Evolutionary conservation across 1,140 invertebrate genomes (phyloP), one percentile per base, ranked within the genome.

Genomic region (Bombus sibiricus): DNA sequence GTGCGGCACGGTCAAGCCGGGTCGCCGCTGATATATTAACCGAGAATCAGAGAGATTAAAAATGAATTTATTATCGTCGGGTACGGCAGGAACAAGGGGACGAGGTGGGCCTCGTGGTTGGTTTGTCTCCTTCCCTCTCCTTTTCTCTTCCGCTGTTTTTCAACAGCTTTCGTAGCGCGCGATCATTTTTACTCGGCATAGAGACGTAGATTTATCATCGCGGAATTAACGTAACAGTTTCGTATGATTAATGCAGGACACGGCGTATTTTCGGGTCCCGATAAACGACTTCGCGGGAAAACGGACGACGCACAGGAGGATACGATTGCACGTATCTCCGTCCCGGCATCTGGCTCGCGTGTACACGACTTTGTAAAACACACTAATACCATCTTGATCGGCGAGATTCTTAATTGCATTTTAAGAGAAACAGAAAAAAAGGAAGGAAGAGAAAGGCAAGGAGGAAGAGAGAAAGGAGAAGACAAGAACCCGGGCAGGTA

Each of bases 21-120:
- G 72, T 62, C 74, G 77, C n/a, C 84, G 88, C 72, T 89, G 83
- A 90, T 89, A 90, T 53, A 80, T 86, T 86, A 82, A 71, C 88
- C 81, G 77, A 69, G 81, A 84, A 84, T 81, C 78, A 22, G 69
- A 74, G 53, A 81, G 84, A 85, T 85, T 85, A 85, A 85, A 85
- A 85, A 85, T 85, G 84, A 81, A 85, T 85, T 85, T 85, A 85
- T 85, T 81, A 81, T 81, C 71, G 57, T 68, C 71, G 69, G 59
- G 15, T 32, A 13, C 28, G 18, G 34, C 47, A 37, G 37, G 82
- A 39, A 69, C 74, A 68, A 76, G 66, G 2, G 66, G n/a, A 10
- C 22, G 43, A 3, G 39, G 37, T 8, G 28, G 25, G 18, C 8
- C 5, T 53, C 47, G 47, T 53, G 47, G 47, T 18, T 53, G 18